Base-by-base conservation (phyloP, 2,797 vertebrate species). In the Amblyraja radiata region DNA sequence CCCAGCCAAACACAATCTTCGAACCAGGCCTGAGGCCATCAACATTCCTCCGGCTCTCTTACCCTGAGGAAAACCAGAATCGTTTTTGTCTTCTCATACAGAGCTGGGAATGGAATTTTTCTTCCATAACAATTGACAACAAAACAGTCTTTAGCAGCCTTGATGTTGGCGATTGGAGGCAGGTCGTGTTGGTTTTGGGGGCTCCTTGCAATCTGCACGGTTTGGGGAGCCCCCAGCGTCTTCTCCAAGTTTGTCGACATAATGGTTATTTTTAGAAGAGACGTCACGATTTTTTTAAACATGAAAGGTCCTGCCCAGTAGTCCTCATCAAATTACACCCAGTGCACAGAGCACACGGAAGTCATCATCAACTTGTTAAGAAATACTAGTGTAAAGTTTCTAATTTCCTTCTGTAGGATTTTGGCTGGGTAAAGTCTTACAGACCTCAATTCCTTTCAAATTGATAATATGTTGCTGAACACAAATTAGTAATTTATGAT, bases 11-110 rank as follows among this genome's bases (percentile, higher is more conserved):
- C 4, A 32, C 61, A 68, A 6, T 13, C 84, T 63, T n/a, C 36
- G 61, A 36, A 90, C 28, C 13, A 68, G 61, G 28, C 63, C 63
- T 32, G 58, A 61, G 10, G 32, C 77, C 23, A 21, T 93, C 58
- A 2, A 28, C 32, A 90, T 1, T 14, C 11, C 9, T 77, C 25
- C 74, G 18, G 61, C 46, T 81, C 11, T 23, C 97, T 96, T 96
- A 99, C 98, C 98, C 98, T 96, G 93, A 99, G 97, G 93, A 99
- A 98, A 88, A 99, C 94, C 93, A 99, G 95, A 93, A 99, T 95
- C 0, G 98, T 95, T 94, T 96, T 98, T 93, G 95, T 96, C 93
- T 97, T 95, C 83, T 95, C 93, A 94, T 97, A 98, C 93, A 99
- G 95, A 71, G 94, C 95, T 94, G 95, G 95, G 94, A 99, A 98